Conservation (phyloP, 2,113 vertebrate genomes). For the Engraulis encrasicolus region DNA sequence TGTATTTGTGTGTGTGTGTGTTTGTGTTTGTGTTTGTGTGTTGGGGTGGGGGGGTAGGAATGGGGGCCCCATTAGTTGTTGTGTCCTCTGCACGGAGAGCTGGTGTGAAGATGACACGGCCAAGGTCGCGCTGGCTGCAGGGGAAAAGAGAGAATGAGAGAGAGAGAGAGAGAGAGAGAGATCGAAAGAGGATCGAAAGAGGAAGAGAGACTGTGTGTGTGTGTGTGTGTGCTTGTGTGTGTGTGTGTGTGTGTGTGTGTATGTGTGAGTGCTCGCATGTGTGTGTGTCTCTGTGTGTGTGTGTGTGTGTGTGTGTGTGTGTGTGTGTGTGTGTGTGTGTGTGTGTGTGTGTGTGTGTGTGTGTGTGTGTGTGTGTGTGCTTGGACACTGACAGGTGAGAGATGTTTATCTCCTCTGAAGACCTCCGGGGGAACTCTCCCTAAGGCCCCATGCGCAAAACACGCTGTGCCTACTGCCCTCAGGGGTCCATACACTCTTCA, state of each 20-base stretch:
- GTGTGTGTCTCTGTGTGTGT: not conserved
- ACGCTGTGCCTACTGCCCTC: not conserved
- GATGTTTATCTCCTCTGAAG: slow-evolving; percentile 44
- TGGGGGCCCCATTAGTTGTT: slow-evolving; percentile 26
- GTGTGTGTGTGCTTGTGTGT: not conserved
- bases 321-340: not conserved
- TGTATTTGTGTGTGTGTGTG: not conserved
- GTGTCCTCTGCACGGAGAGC: slow-evolving; percentile 27
- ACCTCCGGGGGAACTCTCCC: slow-evolving; percentile 14
- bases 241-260: not conserved
- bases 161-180: not conserved
- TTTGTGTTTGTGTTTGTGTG: not conserved
- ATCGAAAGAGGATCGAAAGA: not conserved
- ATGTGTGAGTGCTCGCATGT: not conserved
- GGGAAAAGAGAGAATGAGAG: not conserved
- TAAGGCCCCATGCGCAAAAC: slow-evolving; percentile 17
- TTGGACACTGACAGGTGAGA: slow-evolving; percentile 39
- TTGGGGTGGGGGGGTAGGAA: not conserved
- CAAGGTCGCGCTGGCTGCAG: slow-evolving; percentile 40
- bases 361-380: not conserved
- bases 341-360: not conserved
- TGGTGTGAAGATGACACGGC: slow-evolving; percentile 28
- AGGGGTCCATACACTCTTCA: not conserved
- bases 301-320: not conserved
- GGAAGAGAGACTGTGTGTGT: not conserved